These are phyloP conservation scores for Stercorarius parasiticus DNA, from an alignment of 2,113 vertebrate species.

Conservation along the genomic window DNA sequence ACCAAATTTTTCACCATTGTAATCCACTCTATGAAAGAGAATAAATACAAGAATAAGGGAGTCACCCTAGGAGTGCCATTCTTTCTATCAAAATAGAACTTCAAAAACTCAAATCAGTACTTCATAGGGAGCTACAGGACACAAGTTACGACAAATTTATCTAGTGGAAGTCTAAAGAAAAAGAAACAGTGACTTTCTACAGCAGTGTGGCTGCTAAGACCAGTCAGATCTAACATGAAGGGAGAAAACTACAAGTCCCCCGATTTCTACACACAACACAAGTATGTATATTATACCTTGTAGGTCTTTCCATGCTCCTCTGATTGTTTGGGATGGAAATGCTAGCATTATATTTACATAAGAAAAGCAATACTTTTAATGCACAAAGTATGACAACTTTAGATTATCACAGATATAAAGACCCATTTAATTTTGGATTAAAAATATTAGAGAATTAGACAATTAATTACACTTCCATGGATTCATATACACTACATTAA, in stretches of 20 bases:
- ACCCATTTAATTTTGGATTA: constrained; percentile 34
- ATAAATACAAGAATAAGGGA: neutral
- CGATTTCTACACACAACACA: constrained; percentile 74
- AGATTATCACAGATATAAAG: constrained; percentile 33
- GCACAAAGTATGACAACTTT: constrained; percentile 61
- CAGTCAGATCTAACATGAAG: constrained; percentile 57
- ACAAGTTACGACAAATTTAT: constrained; percentile 26
- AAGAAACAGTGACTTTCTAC: neutral
- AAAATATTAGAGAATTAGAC: constrained; percentile 45
- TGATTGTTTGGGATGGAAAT: constrained; percentile 80
- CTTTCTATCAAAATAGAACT: constrained; percentile 18
- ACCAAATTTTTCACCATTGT: neutral
- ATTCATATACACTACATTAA: constrained; percentile 20
- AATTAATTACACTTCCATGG: constrained; percentile 45
- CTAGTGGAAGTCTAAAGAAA: constrained; percentile 53
- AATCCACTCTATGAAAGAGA: neutral
- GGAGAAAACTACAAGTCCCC: constrained; percentile 64
- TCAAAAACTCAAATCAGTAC: constrained; percentile 22
- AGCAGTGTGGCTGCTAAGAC: constrained; percentile 23
- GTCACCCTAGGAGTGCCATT: neutral
- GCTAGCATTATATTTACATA: constrained; percentile 75
- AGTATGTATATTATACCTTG: constrained; percentile 77
- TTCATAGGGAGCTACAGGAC: constrained; percentile 37
- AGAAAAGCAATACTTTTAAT: constrained; percentile 67
- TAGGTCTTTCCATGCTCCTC: constrained; percentile 75